Base-by-base conservation (phyloP, 1,140 invertebrate genomes). In the Aphelenchoides besseyi region DNA sequence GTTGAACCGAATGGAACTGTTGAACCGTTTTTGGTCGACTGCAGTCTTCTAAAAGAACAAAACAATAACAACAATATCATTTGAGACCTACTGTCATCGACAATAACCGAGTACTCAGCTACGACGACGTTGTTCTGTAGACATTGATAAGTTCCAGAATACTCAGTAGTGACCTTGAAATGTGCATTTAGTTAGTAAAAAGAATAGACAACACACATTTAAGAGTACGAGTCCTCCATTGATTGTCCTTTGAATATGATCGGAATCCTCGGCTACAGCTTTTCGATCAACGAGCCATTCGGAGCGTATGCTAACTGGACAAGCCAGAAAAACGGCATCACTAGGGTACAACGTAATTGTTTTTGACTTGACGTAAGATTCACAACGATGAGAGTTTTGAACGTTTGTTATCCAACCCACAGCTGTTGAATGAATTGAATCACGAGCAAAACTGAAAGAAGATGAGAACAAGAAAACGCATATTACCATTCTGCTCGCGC, bases 1-100 rank as follows among this genome's bases (percentile, higher is more conserved):
- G 61, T 54, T 81, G 79, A n/a, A 76, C 69, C 9, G 79, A 75
- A 16, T 69, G 79, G 61, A 83, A 81, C 68, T 81, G 81, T 33
- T 74, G 70, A 16, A 81, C 54, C 53, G 66, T 81, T 33, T 70
- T 80, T 26, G 79, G 79, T 9, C 72, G 72, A 23, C 73, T 61
- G 57, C 79, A 81, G 57, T 81, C 71, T 52, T 75, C 81, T 80
- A 68, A 74, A 67, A 18, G 29, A 41, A 32, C n/a, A 36, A 5
- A 9, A 16, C 3, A 62, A 5, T 9, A 26, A 23, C 16, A 69
- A 3, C 26, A 37, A 28, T 37, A 23, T 29, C 23, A 30, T 41
- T 12, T 59, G 12, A 37, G 53, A 29, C 70, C 36, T 76, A 74
- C 73, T 72, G 16, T 77, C 62, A 72, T 80, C 79, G 37, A 79